A percentile compares a stretch with the other conserved stretches of the same genome.
Evolutionary conservation across 2,797 vertebrate genomes (phyloP).

Genomic region (Euphonia xanthogaster): DNA sequence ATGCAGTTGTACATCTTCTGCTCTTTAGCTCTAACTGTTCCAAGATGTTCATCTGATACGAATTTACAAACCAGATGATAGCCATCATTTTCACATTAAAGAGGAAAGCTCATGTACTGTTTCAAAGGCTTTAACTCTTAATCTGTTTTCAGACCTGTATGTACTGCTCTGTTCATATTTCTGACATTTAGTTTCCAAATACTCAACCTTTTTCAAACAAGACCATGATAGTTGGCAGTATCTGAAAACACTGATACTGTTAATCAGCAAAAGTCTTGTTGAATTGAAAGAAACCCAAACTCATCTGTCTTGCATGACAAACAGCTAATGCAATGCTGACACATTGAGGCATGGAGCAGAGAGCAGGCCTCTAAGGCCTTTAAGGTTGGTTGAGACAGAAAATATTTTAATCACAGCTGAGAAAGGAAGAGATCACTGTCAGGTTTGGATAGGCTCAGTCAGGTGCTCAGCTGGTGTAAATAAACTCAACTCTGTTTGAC

Average conservation of each 20-base stretch:
- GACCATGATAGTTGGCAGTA: background rate
- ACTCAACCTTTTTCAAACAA: background rate
- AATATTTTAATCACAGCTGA: background rate
- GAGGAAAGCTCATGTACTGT: background rate
- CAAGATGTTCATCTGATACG: background rate
- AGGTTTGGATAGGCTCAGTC: background rate
- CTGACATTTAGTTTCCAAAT: conserved; percentile 15
- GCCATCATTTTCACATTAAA: background rate
- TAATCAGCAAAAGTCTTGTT: background rate
- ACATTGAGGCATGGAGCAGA: background rate
- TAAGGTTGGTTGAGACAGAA: background rate
- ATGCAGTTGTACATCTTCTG: background rate
- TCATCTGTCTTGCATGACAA: background rate
- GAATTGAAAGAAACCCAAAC: background rate
- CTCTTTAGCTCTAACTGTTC: background rate
- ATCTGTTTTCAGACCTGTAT: background rate
- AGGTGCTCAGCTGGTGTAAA: background rate
- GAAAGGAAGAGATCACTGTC: background rate
- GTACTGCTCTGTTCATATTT: background rate
- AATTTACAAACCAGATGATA: conserved; percentile 38
- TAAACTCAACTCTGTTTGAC: background rate
- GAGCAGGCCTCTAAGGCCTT: background rate
- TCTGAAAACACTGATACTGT: background rate
- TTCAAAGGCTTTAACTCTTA: conserved; percentile 14
- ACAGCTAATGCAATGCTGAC: background rate